phyloP scores from a whole-genome alignment of 2,888 invertebrate species.

The Euzetes globulus region DNA sequence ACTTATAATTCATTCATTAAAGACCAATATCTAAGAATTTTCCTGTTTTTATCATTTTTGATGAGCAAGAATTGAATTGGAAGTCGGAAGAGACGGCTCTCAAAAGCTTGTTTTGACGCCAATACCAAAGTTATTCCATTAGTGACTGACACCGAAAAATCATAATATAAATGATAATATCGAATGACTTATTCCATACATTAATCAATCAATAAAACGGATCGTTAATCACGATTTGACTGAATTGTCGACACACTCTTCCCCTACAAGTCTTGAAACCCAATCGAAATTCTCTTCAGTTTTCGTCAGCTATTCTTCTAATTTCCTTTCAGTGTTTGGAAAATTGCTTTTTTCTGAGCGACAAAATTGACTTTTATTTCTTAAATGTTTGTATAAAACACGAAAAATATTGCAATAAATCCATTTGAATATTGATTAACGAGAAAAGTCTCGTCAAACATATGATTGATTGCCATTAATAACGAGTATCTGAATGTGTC shows the following conservation, averaged over 20 bases:
- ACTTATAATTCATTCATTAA: no score
- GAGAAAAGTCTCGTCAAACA: not conserved
- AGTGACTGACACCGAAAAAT: not conserved
- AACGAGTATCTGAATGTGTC: no score
- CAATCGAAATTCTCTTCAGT: not conserved
- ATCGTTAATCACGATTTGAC: not conserved
- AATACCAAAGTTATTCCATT: no score
- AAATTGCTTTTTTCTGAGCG: not conserved
- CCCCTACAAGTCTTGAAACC: not conserved
- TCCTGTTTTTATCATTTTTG: no score
- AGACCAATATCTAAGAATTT: no score
- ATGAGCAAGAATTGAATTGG: no score
- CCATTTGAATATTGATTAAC: no score
- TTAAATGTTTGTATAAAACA: not conserved
- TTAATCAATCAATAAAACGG: not conserved
- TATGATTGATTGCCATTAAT: no score
- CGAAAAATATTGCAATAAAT: no score
- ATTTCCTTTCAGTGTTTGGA: not conserved
- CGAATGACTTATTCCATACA: not conserved
- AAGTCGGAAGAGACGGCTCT: no score
- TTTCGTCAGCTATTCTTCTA: not conserved
- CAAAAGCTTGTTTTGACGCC: no score
- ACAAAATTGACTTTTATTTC: not conserved
- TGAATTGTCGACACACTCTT: conserved; percentile 1
- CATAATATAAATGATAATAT: not conserved